Base-by-base conservation (phyloP, 23 tunicate genomes). In the Halocynthia roretzi region DNA sequence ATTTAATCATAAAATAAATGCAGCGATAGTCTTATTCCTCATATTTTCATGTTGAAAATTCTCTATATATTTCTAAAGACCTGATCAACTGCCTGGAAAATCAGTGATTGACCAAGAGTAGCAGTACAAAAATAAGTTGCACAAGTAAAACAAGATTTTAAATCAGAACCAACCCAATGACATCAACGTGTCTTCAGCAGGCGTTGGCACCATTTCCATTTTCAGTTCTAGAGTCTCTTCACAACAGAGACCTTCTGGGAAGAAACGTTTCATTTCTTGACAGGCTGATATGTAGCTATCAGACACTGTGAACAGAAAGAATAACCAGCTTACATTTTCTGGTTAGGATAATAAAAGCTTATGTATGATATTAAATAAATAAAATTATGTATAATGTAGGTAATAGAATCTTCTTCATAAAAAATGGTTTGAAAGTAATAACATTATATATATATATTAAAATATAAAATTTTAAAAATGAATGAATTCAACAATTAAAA, bases 201-300 rank as follows among this genome's bases (percentile, higher is more conserved):
- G 84, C 5, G 83, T 51, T 9, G 95, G 87, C 53, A 88, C 78
- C 22, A 67, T 83, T 65, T 88, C 87, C 87, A 79, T 83, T 49
- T 83, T 83, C 14, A 83, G 60, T 55, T 88, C 95, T 8, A 77
- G 57, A 22, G 95, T 88, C 67, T 78, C 84, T 2, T 74, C 14
- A 76, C 95, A 88, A 51, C 87, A 88, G 61, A 88, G 67, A 12
- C 95, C 95, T 23, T 88, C 84, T 18, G 86, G 95, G 57, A 88
- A 88, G 56, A 88, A 88, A 50, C 83, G 58, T 44, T 88, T 88
- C 72, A 62, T 55, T 52, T 88, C 95, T 53, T 83, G 87, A 63
- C 95, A 88, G 17, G 95, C 95, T 2, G 83, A 23, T 31, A 76
- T 50, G 78, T 88, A 88, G 7, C 80, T 72, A 15, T 88, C 95